phyloP scores from a whole-genome alignment of 2,888 invertebrate genomes.

The Branchipolynoe longqiensis region DNA sequence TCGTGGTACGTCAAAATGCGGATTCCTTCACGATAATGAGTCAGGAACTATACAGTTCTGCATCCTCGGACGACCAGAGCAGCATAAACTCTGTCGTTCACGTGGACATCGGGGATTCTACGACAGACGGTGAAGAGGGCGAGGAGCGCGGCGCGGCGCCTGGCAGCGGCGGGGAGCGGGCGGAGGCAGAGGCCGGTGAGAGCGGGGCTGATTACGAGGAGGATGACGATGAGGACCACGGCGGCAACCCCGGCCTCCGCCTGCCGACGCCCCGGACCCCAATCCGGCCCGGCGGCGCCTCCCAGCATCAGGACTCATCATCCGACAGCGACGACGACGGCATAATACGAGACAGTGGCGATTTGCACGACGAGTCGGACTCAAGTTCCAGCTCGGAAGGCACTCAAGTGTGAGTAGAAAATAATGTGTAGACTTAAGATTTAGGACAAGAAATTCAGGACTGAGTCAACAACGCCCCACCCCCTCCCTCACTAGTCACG shows the following conservation, averaged over 20 bases:
- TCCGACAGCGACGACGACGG: slow-evolving; percentile 40
- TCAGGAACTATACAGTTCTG: slow-evolving; percentile 62
- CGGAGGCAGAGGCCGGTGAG: neutral
- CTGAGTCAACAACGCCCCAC: no score
- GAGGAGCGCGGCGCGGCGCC: slow-evolving; percentile 6
- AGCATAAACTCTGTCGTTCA: slow-evolving; percentile 62
- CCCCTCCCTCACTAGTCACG: no score
- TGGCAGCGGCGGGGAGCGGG: neutral
- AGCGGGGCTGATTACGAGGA: neutral
- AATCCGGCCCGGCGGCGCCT: neutral
- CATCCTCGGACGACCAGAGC: slow-evolving; percentile 64
- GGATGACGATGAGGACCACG: neutral
- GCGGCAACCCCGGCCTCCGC: slow-evolving; percentile 10
- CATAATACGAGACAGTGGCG: slow-evolving; percentile 17
- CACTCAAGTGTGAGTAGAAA: slow-evolving; percentile 55
- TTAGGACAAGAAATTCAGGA: no score
- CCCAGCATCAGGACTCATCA: slow-evolving; percentile 9
- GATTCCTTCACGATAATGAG: slow-evolving; percentile 50
- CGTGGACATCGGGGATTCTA: slow-evolving; percentile 51
- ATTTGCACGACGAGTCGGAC: slow-evolving; percentile 5
- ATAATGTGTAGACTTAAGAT: no score
- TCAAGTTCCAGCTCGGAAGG: slow-evolving; percentile 44
- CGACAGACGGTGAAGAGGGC: slow-evolving; percentile 7
- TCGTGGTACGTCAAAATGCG: slow-evolving; percentile 51
- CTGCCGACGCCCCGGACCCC: slow-evolving; percentile 14